These are phyloP conservation scores for Hirtodrosophila trivittata DNA, from an alignment of 2,888 invertebrate species.

Conservation along the genomic window DNA sequence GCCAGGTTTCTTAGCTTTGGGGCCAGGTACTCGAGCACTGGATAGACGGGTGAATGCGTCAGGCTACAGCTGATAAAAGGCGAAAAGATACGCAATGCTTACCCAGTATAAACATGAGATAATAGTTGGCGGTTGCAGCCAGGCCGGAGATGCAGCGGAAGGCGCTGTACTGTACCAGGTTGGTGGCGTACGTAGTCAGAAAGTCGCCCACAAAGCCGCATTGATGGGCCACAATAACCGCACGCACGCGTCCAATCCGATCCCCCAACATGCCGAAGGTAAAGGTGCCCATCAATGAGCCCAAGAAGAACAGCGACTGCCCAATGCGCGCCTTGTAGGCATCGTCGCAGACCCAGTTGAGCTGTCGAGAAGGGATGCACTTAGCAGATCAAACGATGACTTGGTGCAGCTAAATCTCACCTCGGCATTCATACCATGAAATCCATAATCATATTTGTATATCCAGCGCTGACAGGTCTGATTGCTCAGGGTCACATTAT, in stretches of 20 bases:
- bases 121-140: slow-evolving; percentile 86
- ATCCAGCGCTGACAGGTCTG: slow-evolving; percentile 85
- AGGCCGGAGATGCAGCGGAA: slow-evolving; percentile 86
- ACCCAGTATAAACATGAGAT: slow-evolving; percentile 87
- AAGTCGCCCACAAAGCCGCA: slow-evolving; percentile 85
- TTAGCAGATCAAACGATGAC: not conserved
- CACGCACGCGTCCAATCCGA: slow-evolving; percentile 85
- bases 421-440: slow-evolving; percentile 86
- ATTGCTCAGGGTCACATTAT: slow-evolving; percentile 64
- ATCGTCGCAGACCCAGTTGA: slow-evolving; percentile 83
- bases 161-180: slow-evolving; percentile 82
- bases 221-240: slow-evolving; percentile 85
- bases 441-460: slow-evolving; percentile 85
- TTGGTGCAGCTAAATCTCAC: slow-evolving; percentile 79
- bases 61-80: slow-evolving; percentile 24
- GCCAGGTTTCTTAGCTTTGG: slow-evolving; percentile 85
- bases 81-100: slow-evolving; percentile 65
- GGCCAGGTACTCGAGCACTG: slow-evolving; percentile 86
- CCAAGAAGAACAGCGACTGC: slow-evolving; percentile 86
- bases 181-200: slow-evolving; percentile 84
- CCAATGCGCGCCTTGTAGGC: slow-evolving; percentile 86
- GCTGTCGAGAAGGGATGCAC: slow-evolving; percentile 3
- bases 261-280: slow-evolving; percentile 86
- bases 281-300: slow-evolving; percentile 86
- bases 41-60: not conserved